phyloP scores from a whole-genome alignment of 2,113 vertebrate genomes.

The Eclectus roratus region DNA sequence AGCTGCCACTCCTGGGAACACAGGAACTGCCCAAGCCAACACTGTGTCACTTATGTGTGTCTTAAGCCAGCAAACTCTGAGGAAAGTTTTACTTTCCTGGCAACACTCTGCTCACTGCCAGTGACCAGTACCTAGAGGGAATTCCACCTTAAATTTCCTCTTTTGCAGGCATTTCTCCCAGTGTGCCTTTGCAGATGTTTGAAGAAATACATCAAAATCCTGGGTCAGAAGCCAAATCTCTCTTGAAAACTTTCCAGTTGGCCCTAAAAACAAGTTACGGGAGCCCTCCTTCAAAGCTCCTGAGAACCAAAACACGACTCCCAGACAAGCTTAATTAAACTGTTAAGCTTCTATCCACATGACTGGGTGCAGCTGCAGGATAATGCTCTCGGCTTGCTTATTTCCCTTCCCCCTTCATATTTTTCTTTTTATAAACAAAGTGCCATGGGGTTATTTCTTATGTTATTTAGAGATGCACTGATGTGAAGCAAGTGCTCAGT shows the following conservation, averaged over 20 bases:
- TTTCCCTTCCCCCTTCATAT: not conserved
- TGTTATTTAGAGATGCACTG: conserved; percentile 21
- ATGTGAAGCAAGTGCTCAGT: conserved; percentile 14
- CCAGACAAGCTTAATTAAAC: conserved; percentile 48
- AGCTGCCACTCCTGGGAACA: not conserved
- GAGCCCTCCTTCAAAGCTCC: not conserved
- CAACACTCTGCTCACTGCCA: not conserved
- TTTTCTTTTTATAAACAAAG: conserved; percentile 17
- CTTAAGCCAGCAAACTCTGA: not conserved
- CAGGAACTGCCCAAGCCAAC: not conserved
- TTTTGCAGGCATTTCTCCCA: not conserved
- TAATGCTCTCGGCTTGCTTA: not conserved
- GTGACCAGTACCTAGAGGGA: not conserved
- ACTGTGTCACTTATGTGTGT: not conserved
- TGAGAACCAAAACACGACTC: not conserved
- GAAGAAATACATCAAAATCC: not conserved
- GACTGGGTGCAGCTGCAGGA: not conserved
- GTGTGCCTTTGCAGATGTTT: not conserved
- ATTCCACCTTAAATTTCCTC: not conserved
- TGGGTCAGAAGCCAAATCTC: not conserved
- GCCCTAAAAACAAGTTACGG: not conserved
- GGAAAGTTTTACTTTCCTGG: not conserved
- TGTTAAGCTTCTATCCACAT: conserved; percentile 39
- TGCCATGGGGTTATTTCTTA: conserved; percentile 10
- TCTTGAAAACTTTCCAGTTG: not conserved